Evolutionary conservation across 2,113 vertebrate genomes (phyloP), one percentile per base, ranked within the genome.

Genomic region (Eulacestoma nigropectus): DNA sequence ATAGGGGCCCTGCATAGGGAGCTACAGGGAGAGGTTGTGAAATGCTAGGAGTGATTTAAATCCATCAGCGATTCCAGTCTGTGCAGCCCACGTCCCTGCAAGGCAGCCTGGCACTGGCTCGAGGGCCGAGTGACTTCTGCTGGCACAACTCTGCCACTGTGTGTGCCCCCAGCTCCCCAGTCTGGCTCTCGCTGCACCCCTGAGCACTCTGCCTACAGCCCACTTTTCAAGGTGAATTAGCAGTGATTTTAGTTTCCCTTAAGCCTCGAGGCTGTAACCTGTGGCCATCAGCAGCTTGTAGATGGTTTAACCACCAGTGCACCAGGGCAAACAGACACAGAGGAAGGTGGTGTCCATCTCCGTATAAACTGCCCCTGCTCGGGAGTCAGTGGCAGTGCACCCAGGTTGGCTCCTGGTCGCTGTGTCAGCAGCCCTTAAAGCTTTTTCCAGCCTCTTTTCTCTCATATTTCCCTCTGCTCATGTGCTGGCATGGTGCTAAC

Each of bases 301-400:
- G 44, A 23, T 3, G 1, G 29, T 76, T 49, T 46, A 41, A 55
- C 53, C 3, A 0, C 22, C 39, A 3, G 0, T 13, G 57, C 2
- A 4, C 26, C 32, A 6, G 23, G 39, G 29, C 46, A 13, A 22
- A 27, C 27, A 57, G 77, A 44, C 3, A 6, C 69, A 70, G 42
- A 20, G 32, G 50, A 50, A 89, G 41, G 17, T 26, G 26, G 2
- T 79, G 35, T 29, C 55, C 53, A 19, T 13, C n/a, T 49, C 84
- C 69, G 27, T 4, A 15, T 8, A 21, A 84, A 42, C 10, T 46
- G 32, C 26, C 56, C 46, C 89, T 65, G 50, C 69, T 57, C 46
- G 11, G 64, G 22, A 57, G 29, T 10, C 72, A 30, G 42, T 12
- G 52, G 44, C 70, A 53, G 26, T 7, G n/a, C 12, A 75, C 78